Evolutionary conservation across 2,113 vertebrate species (phyloP), one percentile per base, ranked within the genome.

Genomic region (Oostethus manadensis): DNA sequence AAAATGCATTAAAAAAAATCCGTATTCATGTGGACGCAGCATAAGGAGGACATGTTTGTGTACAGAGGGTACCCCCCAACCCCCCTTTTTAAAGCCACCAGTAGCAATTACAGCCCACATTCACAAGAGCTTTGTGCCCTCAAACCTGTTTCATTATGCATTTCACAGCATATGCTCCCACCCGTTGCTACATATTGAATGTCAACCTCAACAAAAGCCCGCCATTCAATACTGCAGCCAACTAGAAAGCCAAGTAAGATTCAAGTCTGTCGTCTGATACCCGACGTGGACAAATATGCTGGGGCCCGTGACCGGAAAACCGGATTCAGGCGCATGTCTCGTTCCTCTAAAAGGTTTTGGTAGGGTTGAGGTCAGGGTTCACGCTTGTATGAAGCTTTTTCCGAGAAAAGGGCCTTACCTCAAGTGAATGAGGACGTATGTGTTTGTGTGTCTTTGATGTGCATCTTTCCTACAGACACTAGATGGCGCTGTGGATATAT

Each of bases 401-500:
- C n/a, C n/a, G n/a, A n/a, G n/a, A n/a, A n/a, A n/a, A n/a, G n/a
- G n/a, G n/a, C n/a, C n/a, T n/a, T n/a, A n/a, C n/a, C n/a, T n/a
- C n/a, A n/a, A n/a, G n/a, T 18, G 10, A 15, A 4, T 29, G 17
- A 18, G 38, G 42, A 22, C 56, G 45, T 22, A 29, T 10, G 50
- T 18, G 45, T 13, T 0, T 26, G 22, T 22, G 49, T 65, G 13
- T 2, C 3, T 3, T 74, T 11, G 56, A 54, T 78, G 56, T 71
- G 33, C 56, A 29, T 77, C 60, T 73, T 58, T 57, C 69, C 10
- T 40, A 15, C 14, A 61, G 51, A 76, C 90, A 90, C 89, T 90
- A 91, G 90, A 90, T 90, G 90, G 90, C 90, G 88, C 84, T 91
- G 74, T 89, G 64, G 85, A 81, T 84, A 81, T 84, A 78, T 84